phyloP scores from a whole-genome alignment of 2,797 vertebrate genomes.

The Coregonus sp. region DNA sequence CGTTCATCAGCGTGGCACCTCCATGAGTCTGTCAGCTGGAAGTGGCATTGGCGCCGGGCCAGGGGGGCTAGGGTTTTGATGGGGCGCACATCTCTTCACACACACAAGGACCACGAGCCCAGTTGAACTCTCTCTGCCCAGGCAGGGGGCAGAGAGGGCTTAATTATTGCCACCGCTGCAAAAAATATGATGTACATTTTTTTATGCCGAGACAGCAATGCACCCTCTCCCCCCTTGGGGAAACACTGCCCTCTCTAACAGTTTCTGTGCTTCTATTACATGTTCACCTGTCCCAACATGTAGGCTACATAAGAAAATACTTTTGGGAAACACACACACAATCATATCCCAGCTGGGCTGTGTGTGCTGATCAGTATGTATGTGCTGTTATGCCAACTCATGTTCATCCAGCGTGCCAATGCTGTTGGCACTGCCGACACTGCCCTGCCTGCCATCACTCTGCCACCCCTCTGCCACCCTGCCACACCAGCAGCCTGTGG shows the following conservation, averaged over 20 bases:
- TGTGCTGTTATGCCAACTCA: background rate
- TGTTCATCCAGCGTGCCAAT: background rate
- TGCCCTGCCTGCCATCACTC: background rate
- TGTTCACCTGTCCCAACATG: too few species aligned
- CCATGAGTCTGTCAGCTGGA: slow-evolving; percentile 27
- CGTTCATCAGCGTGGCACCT: slow-evolving; percentile 22
- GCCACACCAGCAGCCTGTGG: background rate
- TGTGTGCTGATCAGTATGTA: background rate
- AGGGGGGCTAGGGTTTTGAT: background rate
- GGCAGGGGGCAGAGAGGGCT: background rate
- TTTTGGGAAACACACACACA: background rate
- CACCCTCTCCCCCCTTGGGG: too few species aligned
- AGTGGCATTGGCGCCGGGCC: background rate
- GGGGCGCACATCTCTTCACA: background rate
- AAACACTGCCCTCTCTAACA: too few species aligned
- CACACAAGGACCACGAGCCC: background rate
- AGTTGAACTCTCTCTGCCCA: background rate
- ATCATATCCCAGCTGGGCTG: background rate
- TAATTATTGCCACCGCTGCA: too few species aligned
- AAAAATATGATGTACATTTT: too few species aligned
- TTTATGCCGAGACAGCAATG: too few species aligned
- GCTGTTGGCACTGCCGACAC: background rate
- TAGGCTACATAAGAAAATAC: too few species aligned
- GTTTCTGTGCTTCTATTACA: too few species aligned
- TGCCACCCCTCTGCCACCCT: background rate